These are phyloP conservation scores for Andrena camellia DNA, from an alignment of 2,888 invertebrate genomes.

Conservation along the genomic window DNA sequence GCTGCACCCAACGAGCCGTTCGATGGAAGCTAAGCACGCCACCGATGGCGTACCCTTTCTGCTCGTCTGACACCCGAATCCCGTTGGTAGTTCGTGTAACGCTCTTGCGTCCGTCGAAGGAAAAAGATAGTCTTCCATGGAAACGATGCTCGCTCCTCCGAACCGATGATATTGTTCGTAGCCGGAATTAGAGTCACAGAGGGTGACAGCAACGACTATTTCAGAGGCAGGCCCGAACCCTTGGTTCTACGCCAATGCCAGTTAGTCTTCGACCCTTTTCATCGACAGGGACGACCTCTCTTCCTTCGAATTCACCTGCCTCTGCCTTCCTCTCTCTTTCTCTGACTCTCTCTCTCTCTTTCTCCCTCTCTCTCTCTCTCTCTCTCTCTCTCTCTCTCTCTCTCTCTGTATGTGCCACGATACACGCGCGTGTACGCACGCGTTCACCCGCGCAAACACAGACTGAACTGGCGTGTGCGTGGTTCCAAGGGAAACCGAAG, in stretches of 20 bases:
- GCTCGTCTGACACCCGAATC: not conserved
- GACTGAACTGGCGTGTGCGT: slow-evolving; percentile 38
- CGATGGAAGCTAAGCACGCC: slow-evolving; percentile 28
- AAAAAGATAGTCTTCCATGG: not conserved
- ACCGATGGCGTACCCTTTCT: slow-evolving; percentile 8
- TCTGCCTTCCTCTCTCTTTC: no score
- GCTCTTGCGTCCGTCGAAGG: no score
- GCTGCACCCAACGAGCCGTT: not conserved
- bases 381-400: not conserved
- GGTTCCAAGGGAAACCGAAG: slow-evolving; percentile 74
- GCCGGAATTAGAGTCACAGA: slow-evolving; percentile 1
- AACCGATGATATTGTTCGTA: not conserved
- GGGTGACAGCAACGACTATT: not conserved
- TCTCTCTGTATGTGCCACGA: not conserved
- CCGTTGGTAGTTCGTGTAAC: not conserved
- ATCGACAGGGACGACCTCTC: slow-evolving; percentile 53
- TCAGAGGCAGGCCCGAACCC: not conserved
- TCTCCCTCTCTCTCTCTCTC: not conserved
- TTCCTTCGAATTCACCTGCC: slow-evolving; percentile 51
- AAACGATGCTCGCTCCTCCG: not conserved
- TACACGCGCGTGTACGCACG: slow-evolving; percentile 24
- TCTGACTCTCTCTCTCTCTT: not conserved
- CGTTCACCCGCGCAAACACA: slow-evolving; percentile 17
- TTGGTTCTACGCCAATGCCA: slow-evolving; percentile 63
- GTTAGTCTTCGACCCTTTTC: slow-evolving; percentile 57